phyloP scores from a whole-genome alignment of 2,113 vertebrate species.

The Fulica atra region DNA sequence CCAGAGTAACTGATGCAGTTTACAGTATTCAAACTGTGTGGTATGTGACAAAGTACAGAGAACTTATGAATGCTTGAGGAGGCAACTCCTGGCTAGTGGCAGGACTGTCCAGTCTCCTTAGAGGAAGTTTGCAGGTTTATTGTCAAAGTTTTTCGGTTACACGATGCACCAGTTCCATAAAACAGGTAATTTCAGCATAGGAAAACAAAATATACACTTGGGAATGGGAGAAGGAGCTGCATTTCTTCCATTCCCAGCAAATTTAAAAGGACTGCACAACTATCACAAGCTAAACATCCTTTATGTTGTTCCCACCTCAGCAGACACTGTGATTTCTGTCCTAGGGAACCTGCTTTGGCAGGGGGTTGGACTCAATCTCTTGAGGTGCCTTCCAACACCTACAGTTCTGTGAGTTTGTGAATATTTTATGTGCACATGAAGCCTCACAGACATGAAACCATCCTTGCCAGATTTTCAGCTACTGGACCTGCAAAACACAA shows the following conservation, averaged over 20 bases:
- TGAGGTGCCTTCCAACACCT: too few relatives aligned
- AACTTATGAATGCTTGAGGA: neutral
- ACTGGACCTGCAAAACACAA: neutral
- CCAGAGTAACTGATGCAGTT: rapidly evolving
- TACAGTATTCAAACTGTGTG: neutral
- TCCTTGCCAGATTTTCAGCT: neutral
- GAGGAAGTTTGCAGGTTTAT: neutral
- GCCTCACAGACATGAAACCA: neutral
- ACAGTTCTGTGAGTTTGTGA: too few relatives aligned
- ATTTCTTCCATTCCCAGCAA: neutral
- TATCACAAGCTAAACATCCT: neutral
- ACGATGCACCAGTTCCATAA: neutral
- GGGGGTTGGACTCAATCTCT: too few relatives aligned
- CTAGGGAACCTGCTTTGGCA: too few relatives aligned
- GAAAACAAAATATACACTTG: neutral
- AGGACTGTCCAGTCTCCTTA: neutral
- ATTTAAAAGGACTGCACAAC: neutral
- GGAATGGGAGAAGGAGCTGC: neutral
- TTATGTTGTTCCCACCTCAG: neutral
- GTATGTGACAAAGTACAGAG: rapidly evolving
- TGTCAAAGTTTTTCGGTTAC: neutral
- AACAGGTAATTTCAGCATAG: neutral
- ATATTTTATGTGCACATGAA: neutral
- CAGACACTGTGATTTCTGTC: neutral
- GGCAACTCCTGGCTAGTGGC: neutral